Conservation (phyloP, 2,113 vertebrate species). For the Pungitius pungitius region DNA sequence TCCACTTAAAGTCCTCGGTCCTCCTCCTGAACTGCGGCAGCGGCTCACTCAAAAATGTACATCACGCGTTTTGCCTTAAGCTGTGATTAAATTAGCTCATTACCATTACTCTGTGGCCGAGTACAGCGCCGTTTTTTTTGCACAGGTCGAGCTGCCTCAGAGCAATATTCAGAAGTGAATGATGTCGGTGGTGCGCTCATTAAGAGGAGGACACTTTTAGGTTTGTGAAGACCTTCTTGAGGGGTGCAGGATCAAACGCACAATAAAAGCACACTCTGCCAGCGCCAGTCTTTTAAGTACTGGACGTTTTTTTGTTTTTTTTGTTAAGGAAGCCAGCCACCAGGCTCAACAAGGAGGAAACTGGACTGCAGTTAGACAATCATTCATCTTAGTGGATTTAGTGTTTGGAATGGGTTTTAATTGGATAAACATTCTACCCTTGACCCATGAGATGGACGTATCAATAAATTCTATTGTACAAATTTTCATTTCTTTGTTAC, state of each 20-base stretch:
- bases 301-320: not conserved
- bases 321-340: slow-evolving; percentile 23
- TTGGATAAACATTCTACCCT: slow-evolving; percentile 22
- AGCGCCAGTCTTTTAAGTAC: slow-evolving; percentile 52
- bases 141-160: slow-evolving; percentile 62
- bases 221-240: slow-evolving; percentile 60
- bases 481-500: not conserved
- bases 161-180: slow-evolving; percentile 66
- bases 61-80: slow-evolving; percentile 57
- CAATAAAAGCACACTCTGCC: slow-evolving; percentile 55
- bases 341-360: slow-evolving; percentile 12
- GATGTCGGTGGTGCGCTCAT: slow-evolving; percentile 61
- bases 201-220: slow-evolving; percentile 58
- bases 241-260: slow-evolving; percentile 59
- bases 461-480: too few relatives aligned
- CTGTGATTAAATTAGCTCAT: slow-evolving; percentile 70
- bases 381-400: slow-evolving; percentile 31
- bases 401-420: slow-evolving; percentile 47
- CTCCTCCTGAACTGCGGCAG: slow-evolving; percentile 14
- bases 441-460: slow-evolving; percentile 8
- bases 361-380: not conserved
- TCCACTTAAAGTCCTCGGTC: too few relatives aligned
- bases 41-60: slow-evolving; percentile 45
- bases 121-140: slow-evolving; percentile 46
- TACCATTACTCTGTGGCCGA: slow-evolving; percentile 54